Evolutionary conservation across 2,113 vertebrate species (phyloP).

Genomic region (Phaetusa simplex): DNA sequence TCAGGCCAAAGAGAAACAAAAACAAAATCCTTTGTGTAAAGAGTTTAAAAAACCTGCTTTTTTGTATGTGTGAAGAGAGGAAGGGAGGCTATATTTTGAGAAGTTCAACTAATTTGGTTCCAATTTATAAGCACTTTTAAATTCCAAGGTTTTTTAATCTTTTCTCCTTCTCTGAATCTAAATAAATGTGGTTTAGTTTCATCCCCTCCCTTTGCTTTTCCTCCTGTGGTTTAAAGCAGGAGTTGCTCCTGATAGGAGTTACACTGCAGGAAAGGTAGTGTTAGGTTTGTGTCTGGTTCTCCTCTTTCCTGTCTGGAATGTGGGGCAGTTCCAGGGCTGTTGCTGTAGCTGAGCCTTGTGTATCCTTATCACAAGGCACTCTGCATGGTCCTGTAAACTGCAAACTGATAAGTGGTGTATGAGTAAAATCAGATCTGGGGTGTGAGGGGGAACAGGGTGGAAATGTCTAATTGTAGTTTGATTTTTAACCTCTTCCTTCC

Average conservation of each 20-base stretch:
- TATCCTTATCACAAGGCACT: background rate
- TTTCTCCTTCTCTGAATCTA: background rate
- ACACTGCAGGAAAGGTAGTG: background rate
- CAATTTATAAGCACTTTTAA: background rate
- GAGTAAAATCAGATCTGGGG: background rate
- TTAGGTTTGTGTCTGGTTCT: background rate
- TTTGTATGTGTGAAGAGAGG: background rate
- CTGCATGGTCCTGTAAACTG: background rate
- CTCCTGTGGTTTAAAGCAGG: background rate
- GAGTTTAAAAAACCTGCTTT: background rate
- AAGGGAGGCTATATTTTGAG: background rate
- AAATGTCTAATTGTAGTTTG: background rate
- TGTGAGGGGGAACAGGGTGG: background rate
- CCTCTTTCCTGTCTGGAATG: background rate
- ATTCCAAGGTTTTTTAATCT: background rate
- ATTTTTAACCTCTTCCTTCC: constrained; percentile 24
- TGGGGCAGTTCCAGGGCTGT: background rate
- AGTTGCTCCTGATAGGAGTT: background rate
- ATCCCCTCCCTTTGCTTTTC: background rate
- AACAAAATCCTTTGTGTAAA: background rate
- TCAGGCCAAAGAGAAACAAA: background rate
- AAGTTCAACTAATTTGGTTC: background rate
- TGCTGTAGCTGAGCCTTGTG: background rate
- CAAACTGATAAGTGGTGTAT: background rate
- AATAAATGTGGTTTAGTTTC: background rate